phyloP scores from a whole-genome alignment of 2,888 invertebrate species.

The Sphaerophoria rueppellii region DNA sequence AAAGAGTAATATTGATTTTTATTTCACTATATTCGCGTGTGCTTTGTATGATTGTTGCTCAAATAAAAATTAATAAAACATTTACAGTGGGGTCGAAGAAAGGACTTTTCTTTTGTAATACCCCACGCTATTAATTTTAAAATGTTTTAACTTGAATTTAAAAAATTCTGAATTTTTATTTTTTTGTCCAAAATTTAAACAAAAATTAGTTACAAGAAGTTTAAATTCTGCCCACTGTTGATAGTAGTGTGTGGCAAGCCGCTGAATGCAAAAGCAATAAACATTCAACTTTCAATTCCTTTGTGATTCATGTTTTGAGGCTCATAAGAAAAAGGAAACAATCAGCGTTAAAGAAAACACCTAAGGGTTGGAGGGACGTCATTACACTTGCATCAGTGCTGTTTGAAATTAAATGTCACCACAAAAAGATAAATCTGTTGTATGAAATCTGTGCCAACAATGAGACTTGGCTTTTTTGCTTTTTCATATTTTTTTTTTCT shows the following conservation, averaged over 20 bases:
- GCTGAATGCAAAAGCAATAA: conserved; percentile 14
- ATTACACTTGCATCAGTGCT: conserved; percentile 9
- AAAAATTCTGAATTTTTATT: too few relatives aligned
- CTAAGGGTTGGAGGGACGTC: conserved; percentile 1
- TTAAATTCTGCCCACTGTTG: too few relatives aligned
- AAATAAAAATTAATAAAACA: conserved; percentile 68
- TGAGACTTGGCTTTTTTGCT: too few relatives aligned
- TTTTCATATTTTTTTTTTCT: background rate
- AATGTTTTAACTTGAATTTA: too few relatives aligned
- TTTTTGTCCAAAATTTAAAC: too few relatives aligned
- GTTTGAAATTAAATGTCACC: conserved; percentile 53
- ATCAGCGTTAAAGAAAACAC: conserved; percentile 51
- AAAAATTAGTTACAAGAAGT: too few relatives aligned
- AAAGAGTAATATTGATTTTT: conserved; percentile 67
- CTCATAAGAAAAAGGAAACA: conserved; percentile 29
- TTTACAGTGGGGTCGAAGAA: conserved; percentile 1
- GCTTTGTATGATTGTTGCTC: conserved; percentile 65
- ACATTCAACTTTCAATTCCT: conserved; percentile 17
- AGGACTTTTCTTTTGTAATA: too few relatives aligned
- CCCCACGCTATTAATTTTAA: too few relatives aligned
- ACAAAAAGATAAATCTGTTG: background rate
- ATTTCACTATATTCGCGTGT: conserved; percentile 35
- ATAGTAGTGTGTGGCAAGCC: background rate
- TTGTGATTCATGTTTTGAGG: conserved; percentile 64
- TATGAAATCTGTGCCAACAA: too few relatives aligned